Base-by-base conservation (phyloP, 2,113 vertebrate genomes). In the Hymenochirus boettgeri region DNA sequence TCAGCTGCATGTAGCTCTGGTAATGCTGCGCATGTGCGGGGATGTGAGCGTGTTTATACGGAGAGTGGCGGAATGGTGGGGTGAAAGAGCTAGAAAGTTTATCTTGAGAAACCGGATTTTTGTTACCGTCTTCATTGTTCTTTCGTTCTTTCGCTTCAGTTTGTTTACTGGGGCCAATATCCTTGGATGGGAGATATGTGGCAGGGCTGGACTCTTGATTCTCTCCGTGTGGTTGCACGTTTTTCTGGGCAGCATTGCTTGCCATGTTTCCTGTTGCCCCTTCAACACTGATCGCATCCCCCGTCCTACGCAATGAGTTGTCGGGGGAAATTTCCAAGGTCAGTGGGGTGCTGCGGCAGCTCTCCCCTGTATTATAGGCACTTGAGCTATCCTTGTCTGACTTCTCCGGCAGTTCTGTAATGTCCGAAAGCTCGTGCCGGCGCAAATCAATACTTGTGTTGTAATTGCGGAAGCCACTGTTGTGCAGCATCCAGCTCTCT, bases 1-100 rank as follows among this genome's bases (percentile, higher is more conserved):
- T 93, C 61, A 99, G 86, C 75, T 99, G 96, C 96, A 99, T 99
- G 84, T 98, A 98, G 82, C 96, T 99, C 85, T 94, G 96, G 70
- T 99, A 99, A 86, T 97, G 96, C 77, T 92, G 93, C 1, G 96
- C 96, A 0, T 99, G 96, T 5, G 92, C 96, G 0, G 96, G 96
- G 77, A 99, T 99, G 77, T 98, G 96, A 2, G 95, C 95, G n/a
- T 96, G 95, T 21, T 91, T 94, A 64, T 96, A 95, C 0, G 93
- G 93, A n/a, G n/a, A 97, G 50, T 88, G 91, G 0, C 78, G 86
- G 70, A 85, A 89, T 0, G 79, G 61, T 51, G 85, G 57, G 13
- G 65, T 18, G 53, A 62, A 82, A 1, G 85, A 71, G 50, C 75
- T 10, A n/a, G 80, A 74, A 39, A 73, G 13, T 29, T 72, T 88